Evolutionary conservation across 53 echinoderm and acorn worm species (phyloP), one percentile per base, ranked within the genome.

Genomic region (Echinometra lucunter): DNA sequence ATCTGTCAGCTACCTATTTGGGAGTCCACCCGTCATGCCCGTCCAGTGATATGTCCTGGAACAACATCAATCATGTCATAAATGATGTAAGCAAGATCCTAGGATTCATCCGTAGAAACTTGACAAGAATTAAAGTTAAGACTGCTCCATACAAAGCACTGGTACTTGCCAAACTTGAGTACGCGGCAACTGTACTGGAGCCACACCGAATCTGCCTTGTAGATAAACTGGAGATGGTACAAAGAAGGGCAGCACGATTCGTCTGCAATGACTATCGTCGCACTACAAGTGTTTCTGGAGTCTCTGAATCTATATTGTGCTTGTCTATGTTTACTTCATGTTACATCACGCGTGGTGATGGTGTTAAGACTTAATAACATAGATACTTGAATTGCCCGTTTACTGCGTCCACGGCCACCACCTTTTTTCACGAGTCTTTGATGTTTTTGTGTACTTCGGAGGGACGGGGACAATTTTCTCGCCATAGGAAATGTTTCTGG

Each of bases 221-320:
- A 45, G 74, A 93, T 53, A 93, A 93, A 57, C 9, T 89, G 34
- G 88, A 89, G 28, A 89, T 89, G 89, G 57, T 56, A 9, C 89
- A 89, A 30, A 56, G 93, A 75, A 45, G 74, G 28, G 93, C 93
- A 78, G 93, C 93, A 47, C 44, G 78, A 25, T 93, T 93, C 63
- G 93, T 93, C 74, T 74, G 44, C 74, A 93, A 55, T 93, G 93
- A 93, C 55, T 78, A 93, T 53, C 56, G 47, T 25, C 72, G 53
- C n/a, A n/a, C 69, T 69, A 27, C 69, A 69, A 69, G 69, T 69
- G 69, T 69, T 30, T 28, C 69, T 30, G 69, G 13, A 56, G n/a
- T n/a, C n/a, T n/a, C n/a, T n/a, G n/a, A n/a, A n/a, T n/a, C n/a
- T n/a, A n/a, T n/a, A n/a, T n/a, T n/a, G n/a, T n/a, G n/a, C n/a